Base-by-base conservation (phyloP, 1,140 invertebrate species). In the Macrotrachela quadricornifera region DNA sequence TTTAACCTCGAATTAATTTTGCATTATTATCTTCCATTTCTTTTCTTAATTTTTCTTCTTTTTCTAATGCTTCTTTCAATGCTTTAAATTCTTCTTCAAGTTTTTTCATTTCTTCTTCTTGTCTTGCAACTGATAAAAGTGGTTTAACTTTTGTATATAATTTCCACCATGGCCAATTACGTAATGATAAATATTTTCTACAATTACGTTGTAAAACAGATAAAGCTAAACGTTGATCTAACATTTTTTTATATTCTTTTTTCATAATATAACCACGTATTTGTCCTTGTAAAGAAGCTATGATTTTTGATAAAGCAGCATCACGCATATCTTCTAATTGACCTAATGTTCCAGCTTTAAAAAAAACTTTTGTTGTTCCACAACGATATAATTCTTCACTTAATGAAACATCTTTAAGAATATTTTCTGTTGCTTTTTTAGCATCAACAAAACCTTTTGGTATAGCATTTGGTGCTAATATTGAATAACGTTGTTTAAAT, bases 91-190 rank as follows among this genome's bases (percentile, higher is more conserved):
- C 90, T 74, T 95, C 91, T 73, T 91, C 85, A 66, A 88, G 80
- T 74, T 88, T 85, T 71, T 86, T 86, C 69, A 97, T 82, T 74
- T 99, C 91, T 75, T 97, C 94, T 76, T 97, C 90, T 74, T 94
- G 80, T 62, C 85, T 81, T 67, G 82, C 86, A 75, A 91, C 86
- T 78, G 91, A 94, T 78, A 97, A 83, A 62, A 95, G 78, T 67
- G 91, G 91, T 77, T 94, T 94, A 77, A 96, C 85, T 59, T 73
- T 92, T 76, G 85, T 83, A 85, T 90, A 97, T 76, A 97, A 73
- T 73, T 91, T 92, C 85, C 87, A 99, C 94, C 94, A 99, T 63
- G 85, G 80, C 94, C 92, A 99, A 73, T 87, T 96, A 69, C 91
- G 85, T 59, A 99, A 77, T 68, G 85, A 79, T 71, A 96, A 78